Base-by-base conservation (phyloP, 1,140 invertebrate species). In the Drosophila ironensis region DNA sequence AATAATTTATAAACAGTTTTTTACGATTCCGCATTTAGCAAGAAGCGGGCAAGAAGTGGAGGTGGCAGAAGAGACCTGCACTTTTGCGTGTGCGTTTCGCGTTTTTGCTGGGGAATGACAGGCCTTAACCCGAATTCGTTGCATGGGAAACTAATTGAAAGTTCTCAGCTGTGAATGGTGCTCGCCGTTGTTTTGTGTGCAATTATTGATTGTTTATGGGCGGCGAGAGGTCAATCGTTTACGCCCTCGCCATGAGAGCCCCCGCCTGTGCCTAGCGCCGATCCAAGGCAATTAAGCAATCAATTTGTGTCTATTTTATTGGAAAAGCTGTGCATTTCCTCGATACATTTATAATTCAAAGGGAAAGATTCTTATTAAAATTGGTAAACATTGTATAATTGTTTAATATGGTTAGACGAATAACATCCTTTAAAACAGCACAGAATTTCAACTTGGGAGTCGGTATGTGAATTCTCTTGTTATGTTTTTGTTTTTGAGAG, bases 1-100 rank as follows among this genome's bases (percentile, higher is more conserved):
- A 88, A 88, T 88, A 81, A 76, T 86, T 81, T 78, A 76, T 87
- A 72, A 75, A 86, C 74, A 86, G 64, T 80, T 52, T 50, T 28
- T 42, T 35, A 20, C 30, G 22, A 37, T 27, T 77, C 72, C 25
- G 51, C 38, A 24, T 53, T 84, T 41, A 47, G 40, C 57, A 7
- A 59, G 53, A 61, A 22, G 28, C 30, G 41, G 33, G 7, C 17
- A 14, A 30, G 54, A 22, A 42, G 14, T 4, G 37, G 28, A 40
- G 51, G 12, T n/a, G n/a, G n/a, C n/a, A n/a, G n/a, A 35, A 14
- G 5, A 46, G 28, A 24, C 37, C 61, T 37, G 27, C 38, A 35
- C n/a, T 66, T 52, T 64, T 64, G n/a, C 16, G 14, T 35, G 30
- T 63, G 56, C 57, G 54, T n/a, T n/a, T n/a, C n/a, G n/a, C n/a